These are phyloP conservation scores for Hyles euphorbiae DNA, from an alignment of 1,140 invertebrate species.

Conservation along the genomic window DNA sequence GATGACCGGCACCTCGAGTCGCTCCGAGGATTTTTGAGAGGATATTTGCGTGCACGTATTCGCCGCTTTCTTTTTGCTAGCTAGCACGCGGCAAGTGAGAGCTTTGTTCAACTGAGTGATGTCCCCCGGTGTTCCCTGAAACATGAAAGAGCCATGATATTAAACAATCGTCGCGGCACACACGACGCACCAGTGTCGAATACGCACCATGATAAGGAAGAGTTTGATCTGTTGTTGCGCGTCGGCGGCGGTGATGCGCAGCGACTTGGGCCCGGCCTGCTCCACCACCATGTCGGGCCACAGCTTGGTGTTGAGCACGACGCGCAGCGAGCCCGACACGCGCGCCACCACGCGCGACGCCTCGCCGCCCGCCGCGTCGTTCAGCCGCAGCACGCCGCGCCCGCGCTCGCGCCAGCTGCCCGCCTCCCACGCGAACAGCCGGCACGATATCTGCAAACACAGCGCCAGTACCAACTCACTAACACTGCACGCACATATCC, in stretches of 20 bases:
- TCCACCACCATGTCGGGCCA: constrained; percentile 96
- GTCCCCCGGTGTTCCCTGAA: constrained; percentile 86
- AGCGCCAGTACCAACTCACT: not conserved
- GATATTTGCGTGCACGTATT: constrained; percentile 29
- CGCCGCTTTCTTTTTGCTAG: constrained; percentile 35
- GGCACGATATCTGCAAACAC: constrained; percentile 85
- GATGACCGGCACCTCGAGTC: constrained; percentile 34
- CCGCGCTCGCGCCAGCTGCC: constrained; percentile 93
- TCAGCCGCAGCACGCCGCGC: constrained; percentile 89
- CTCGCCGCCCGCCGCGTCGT: constrained; percentile 82
- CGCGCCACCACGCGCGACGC: constrained; percentile 89
- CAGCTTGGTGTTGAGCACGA: constrained; percentile 95
- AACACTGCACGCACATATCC: not conserved
- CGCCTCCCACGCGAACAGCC: constrained; percentile 92
- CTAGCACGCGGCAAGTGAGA: constrained; percentile 62
- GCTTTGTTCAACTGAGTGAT: constrained; percentile 84
- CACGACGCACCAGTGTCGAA: not conserved
- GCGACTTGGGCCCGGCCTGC: constrained; percentile 88
- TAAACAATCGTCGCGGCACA: not conserved
- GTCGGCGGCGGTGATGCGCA: constrained; percentile 92
- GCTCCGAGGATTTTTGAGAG: constrained; percentile 47
- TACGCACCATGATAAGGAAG: constrained; percentile 86
- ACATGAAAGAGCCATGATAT: constrained; percentile 7
- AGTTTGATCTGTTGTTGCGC: constrained; percentile 88
- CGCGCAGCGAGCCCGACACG: constrained; percentile 89